Base-by-base conservation (phyloP, 1,140 invertebrate genomes). In the Pseudachorutes palmiensis region DNA sequence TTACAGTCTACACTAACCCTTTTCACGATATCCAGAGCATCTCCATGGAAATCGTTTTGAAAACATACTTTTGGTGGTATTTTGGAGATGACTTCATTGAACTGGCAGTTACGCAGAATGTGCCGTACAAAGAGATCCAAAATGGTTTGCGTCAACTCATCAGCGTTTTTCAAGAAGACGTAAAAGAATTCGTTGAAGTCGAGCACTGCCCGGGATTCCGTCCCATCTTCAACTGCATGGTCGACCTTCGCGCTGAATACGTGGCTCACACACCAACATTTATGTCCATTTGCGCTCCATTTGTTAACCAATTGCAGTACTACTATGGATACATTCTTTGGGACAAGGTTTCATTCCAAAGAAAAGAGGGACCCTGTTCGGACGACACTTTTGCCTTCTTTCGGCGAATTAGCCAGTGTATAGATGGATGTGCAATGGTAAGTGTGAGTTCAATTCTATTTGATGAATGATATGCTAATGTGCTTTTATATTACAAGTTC, bases 11-110 rank as follows among this genome's bases (percentile, higher is more conserved):
- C 59, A 29, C 29, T 5, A 61, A 61, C 30, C 59, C 59, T 28
- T 61, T 61, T 22, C 32, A 29, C 16, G 12, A 29, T 30, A 14
- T 61, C 30, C 12, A 26, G 14, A 14, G 24, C 30, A 12, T 22
- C 12, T 2, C 14, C 9, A 61, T 61, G 59, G 59, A 61, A 12
- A 26, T 61, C 16, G 59, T 32, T 33, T 9, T 32, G 16, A 61
- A 61, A 61, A 61, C 32, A 26, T 61, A 29, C 29, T 61, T 61
- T 29, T 61, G 59, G 59, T 29, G 14, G 3, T 61, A 29, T 14
- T 61, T 28, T 32, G 24, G 14, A 22, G 59, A 61, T 24, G 59
- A 61, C 30, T 9, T 22, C 12, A 29, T 61, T 26, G 59, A 61
- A 61, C 9, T 12, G 12, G 59, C 2, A 3, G 12, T 61, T 61